Evolutionary conservation across 2,113 vertebrate species (phyloP), one percentile per base, ranked within the genome.

Genomic region (Zapus hudsonius): DNA sequence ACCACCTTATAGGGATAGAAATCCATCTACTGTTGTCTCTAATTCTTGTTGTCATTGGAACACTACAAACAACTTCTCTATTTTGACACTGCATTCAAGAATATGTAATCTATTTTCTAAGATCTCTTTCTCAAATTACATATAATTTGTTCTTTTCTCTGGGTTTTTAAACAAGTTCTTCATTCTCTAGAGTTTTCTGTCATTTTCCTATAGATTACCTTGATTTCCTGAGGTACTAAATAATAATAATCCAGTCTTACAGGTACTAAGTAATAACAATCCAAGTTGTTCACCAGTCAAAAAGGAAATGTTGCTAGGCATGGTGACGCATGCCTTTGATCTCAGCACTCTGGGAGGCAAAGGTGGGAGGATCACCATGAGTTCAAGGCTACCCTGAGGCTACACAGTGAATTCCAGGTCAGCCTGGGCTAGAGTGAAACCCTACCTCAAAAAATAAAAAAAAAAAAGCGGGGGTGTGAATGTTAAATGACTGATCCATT

Each of bases 41-140:
- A 79, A 87, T 87, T 44, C 10, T 84, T 94, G 84, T 33, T 52
- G 17, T 12, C 87, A 89, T 72, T 76, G 83, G 29, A 89, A 79
- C 59, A 61, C 31, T 61, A 84, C 29, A 69, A 86, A 74, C 25
- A 79, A 80, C 38, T 92, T 11, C 5, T 73, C 52, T 55, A 66
- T 88, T 88, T 86, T 52, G 3, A 16, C 4, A 93, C 13, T 87
- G 44, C 42, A 90, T 94, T 70, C 44, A 93, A 95, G 64, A 94
- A 89, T 19, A 3, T 80, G 52, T 85, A 66, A 81, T 31, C 55
- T 55, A 79, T 94, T 93, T 92, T 79, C 75, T 44, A 90, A 90
- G 52, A 82, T 33, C 36, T 80, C 42, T 63, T 95, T 90, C 59
- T 72, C 63, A 90, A 94, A 89, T 42, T 87, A 92, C 38, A 84